These are phyloP conservation scores for Xanthostigma xanthostigma DNA, from an alignment of 2,888 invertebrate species.

Conservation along the genomic window DNA sequence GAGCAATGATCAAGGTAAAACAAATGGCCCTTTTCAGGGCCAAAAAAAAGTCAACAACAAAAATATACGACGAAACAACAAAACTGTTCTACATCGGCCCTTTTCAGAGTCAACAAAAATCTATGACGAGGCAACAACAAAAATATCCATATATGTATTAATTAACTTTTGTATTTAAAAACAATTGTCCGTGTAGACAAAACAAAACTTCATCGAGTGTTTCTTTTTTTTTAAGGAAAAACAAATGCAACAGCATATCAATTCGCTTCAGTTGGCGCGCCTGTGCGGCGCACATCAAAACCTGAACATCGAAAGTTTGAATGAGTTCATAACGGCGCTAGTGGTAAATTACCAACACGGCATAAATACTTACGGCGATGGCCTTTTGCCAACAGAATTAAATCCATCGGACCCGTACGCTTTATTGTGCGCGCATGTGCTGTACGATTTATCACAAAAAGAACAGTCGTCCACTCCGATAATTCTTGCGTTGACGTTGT, in stretches of 20 bases:
- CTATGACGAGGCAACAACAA: too few species aligned
- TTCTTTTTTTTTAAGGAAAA: slow-evolving; percentile 34
- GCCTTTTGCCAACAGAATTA: slow-evolving; percentile 51
- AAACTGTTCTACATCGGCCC: too few species aligned
- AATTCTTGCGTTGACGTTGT: slow-evolving; percentile 47
- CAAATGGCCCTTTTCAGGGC: too few species aligned
- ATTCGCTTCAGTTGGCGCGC: slow-evolving; percentile 58
- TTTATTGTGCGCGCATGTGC: slow-evolving; percentile 58
- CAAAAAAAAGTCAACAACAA: too few species aligned
- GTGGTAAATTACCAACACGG: slow-evolving; percentile 51
- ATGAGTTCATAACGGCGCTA: slow-evolving; percentile 43
- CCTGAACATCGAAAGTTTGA: slow-evolving; percentile 34
- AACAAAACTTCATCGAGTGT: background rate
- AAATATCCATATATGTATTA: too few species aligned
- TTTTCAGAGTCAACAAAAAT: too few species aligned
- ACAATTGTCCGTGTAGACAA: too few species aligned
- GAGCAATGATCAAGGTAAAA: too few species aligned
- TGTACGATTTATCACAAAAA: slow-evolving; percentile 39
- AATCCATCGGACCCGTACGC: slow-evolving; percentile 68
- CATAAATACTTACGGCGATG: slow-evolving; percentile 34
- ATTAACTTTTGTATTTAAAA: too few species aligned
- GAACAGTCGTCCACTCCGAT: slow-evolving; percentile 38
- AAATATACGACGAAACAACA: too few species aligned
- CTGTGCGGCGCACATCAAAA: slow-evolving; percentile 52
- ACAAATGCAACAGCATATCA: slow-evolving; percentile 71